Evolutionary conservation across 2,888 invertebrate species (phyloP).

Genomic region (Petrolisthes cinctipes): DNA sequence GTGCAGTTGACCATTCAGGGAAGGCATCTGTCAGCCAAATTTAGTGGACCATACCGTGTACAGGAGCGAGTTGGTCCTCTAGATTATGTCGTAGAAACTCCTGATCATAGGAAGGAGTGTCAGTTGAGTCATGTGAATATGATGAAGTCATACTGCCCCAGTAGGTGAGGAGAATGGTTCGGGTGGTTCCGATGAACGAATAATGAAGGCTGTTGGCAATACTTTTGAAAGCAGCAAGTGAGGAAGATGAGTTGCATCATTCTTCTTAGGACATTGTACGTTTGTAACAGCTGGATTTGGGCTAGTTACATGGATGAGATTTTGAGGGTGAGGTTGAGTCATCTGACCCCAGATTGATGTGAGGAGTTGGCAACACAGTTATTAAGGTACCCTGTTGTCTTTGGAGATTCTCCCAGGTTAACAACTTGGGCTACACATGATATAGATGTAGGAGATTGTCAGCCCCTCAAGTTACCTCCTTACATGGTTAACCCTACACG

Average conservation of each 20-base stretch:
- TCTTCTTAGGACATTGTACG: background rate
- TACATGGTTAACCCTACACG: background rate
- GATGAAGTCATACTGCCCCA: slow-evolving; percentile 3
- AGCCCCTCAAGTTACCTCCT: background rate
- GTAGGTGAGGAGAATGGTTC: too few species aligned
- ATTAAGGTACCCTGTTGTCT: background rate
- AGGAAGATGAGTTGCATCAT: background rate
- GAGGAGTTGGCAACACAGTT: background rate
- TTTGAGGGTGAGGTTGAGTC: background rate
- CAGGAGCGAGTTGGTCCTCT: background rate
- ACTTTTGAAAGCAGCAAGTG: background rate
- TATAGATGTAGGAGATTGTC: background rate
- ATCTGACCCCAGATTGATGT: background rate
- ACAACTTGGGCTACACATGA: background rate
- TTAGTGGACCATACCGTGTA: background rate
- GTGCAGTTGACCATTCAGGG: background rate
- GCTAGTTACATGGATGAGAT: background rate
- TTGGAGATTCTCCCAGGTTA: background rate
- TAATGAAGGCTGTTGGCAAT: too few species aligned
- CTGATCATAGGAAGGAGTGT: background rate
- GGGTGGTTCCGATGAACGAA: too few species aligned
- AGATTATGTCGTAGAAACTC: slow-evolving; percentile 1
- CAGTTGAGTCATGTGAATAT: background rate
- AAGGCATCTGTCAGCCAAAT: background rate
- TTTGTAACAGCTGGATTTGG: background rate